Conservation (phyloP, 2,888 invertebrate species). For the Cryptosula pallasiana region DNA sequence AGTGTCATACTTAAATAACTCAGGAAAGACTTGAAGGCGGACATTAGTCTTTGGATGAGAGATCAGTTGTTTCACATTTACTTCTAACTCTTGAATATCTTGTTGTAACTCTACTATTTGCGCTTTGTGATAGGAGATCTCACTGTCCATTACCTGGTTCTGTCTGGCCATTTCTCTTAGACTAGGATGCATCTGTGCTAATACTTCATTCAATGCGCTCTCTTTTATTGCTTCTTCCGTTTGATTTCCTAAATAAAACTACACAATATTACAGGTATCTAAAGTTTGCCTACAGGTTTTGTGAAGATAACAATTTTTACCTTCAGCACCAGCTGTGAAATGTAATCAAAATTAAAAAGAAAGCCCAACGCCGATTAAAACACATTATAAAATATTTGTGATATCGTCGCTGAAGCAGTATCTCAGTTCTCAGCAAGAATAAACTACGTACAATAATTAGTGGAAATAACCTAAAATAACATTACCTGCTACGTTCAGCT, state of each 20-base stretch:
- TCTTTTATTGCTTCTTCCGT: not conserved
- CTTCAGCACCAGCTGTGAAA: too few relatives aligned
- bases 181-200: slow-evolving; percentile 46
- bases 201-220: slow-evolving; percentile 32
- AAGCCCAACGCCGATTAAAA: too few relatives aligned
- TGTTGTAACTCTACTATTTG: slow-evolving; percentile 38
- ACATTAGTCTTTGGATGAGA: slow-evolving; percentile 41
- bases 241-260: not conserved
- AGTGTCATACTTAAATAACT: slow-evolving; percentile 39
- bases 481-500: slow-evolving; percentile 32
- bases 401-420: not conserved
- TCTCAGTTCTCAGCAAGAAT: not conserved
- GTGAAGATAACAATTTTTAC: too few relatives aligned
- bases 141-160: slow-evolving; percentile 49
- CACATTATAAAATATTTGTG: not conserved
- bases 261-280: not conserved
- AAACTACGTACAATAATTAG: not conserved
- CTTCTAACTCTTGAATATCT: slow-evolving; percentile 34
- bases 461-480: not conserved
- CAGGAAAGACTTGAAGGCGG: slow-evolving; percentile 48
- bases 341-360: too few relatives aligned
- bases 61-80: slow-evolving; percentile 35
- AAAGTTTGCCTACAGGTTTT: not conserved
- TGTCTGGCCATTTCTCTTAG: slow-evolving; percentile 48
- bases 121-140: slow-evolving; percentile 42